Conservation (phyloP, 1,140 invertebrate species). For the Procambarus virginalis region DNA sequence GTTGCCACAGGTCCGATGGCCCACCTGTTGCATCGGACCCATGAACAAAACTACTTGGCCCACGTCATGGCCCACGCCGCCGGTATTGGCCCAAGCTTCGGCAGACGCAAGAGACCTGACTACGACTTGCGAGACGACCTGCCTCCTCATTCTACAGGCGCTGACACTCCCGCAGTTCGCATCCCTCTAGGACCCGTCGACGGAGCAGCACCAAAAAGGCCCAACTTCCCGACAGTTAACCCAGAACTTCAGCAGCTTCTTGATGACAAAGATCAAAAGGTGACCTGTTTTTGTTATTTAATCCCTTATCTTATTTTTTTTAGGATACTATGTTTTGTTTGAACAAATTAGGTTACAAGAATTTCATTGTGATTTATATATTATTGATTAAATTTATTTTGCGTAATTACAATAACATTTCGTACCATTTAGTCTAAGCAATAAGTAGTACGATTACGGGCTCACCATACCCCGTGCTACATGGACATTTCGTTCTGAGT, state of each 20-base stretch:
- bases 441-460: too few relatives aligned
- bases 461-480: too few relatives aligned
- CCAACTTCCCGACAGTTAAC: neutral
- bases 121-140: neutral
- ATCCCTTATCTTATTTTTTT: too few relatives aligned
- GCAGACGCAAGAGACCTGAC: constrained; percentile 9
- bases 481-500: too few relatives aligned
- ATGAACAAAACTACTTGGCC: constrained; percentile 94
- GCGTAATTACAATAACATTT: too few relatives aligned
- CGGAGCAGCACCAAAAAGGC: neutral
- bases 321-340: too few relatives aligned
- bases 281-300: too few relatives aligned
- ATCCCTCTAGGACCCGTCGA: neutral
- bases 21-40: constrained; percentile 90
- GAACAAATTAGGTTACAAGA: too few relatives aligned
- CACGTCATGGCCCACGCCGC: constrained; percentile 87
- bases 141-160: neutral
- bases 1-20: constrained; percentile 84
- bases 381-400: too few relatives aligned
- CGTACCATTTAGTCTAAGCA: too few relatives aligned
- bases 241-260: neutral
- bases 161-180: neutral
- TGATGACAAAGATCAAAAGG: neutral
- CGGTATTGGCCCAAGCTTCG: constrained; percentile 78
- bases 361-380: too few relatives aligned